These are phyloP conservation scores for Linnaemya tessellans DNA, from an alignment of 2,888 invertebrate species.

Conservation along the genomic window DNA sequence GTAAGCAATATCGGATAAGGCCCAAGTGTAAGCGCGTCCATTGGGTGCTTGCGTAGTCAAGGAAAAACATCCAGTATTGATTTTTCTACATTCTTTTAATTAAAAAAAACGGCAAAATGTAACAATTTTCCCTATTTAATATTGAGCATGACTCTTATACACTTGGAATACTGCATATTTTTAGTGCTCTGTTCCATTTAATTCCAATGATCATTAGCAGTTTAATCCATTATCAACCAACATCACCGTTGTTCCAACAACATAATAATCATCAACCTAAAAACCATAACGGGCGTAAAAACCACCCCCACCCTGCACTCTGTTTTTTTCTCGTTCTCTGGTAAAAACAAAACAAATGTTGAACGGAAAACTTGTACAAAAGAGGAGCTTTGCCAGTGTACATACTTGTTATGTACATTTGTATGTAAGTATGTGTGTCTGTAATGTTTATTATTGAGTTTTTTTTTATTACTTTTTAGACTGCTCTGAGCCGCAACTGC, in stretches of 20 bases:
- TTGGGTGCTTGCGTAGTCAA: too few relatives aligned
- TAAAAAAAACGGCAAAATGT: background rate
- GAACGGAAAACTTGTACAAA: background rate
- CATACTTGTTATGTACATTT: background rate
- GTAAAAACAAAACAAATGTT: conserved; percentile 30
- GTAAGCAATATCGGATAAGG: too few relatives aligned
- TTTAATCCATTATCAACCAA: conserved; percentile 41
- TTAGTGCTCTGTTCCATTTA: conserved; percentile 43
- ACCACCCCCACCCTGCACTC: conserved; percentile 21
- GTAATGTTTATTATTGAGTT: conserved; percentile 16
- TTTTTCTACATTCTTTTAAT: too few relatives aligned
- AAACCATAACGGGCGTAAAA: conserved; percentile 49
- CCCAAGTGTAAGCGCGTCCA: too few relatives aligned
- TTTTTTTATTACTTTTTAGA: conserved; percentile 38
- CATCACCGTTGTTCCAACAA: conserved; percentile 22
- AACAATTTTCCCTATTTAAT: background rate
- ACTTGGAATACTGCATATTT: background rate
- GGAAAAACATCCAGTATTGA: too few relatives aligned
- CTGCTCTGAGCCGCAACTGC: conserved; percentile 29
- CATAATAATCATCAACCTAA: conserved; percentile 60
- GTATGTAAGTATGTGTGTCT: background rate
- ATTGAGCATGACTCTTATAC: background rate
- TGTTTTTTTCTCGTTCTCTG: background rate
- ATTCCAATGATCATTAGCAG: conserved; percentile 49
- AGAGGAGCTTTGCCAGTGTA: conserved; percentile 20